Evolutionary conservation across 2,113 vertebrate genomes (phyloP).

Genomic region (Taurulus bubalis): DNA sequence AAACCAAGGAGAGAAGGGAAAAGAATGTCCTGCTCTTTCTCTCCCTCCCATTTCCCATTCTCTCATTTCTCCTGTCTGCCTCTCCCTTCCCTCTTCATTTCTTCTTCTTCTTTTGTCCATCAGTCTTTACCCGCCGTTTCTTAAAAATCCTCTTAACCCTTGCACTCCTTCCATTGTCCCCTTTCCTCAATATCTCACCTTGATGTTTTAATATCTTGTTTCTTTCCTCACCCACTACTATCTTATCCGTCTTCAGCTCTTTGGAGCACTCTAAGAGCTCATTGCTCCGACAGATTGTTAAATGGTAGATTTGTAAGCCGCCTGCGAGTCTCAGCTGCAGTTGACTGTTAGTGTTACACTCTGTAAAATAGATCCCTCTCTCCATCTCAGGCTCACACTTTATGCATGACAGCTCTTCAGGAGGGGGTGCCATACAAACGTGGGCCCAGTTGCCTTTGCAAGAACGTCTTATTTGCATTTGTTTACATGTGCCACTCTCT

Average conservation of each 20-base stretch:
- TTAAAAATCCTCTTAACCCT: conserved; percentile 75
- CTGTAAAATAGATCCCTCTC: conserved; percentile 49
- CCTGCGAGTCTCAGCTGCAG: conserved; percentile 29
- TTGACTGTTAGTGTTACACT: conserved; percentile 30
- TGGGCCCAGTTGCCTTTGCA: conserved; percentile 33
- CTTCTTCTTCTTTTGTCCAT: conserved; percentile 79
- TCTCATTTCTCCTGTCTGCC: conserved; percentile 81
- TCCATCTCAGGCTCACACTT: conserved; percentile 36
- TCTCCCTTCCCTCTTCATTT: conserved; percentile 76
- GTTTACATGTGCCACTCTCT: conserved; percentile 74
- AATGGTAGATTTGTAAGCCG: conserved; percentile 52
- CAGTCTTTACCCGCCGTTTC: conserved; percentile 60
- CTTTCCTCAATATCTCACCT: conserved; percentile 57
- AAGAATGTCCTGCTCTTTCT: conserved; percentile 80
- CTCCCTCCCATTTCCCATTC: conserved; percentile 81
- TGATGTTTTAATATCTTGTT: conserved; percentile 78
- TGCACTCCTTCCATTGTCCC: conserved; percentile 68
- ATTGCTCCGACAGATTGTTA: conserved; percentile 50
- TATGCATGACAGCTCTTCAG: conserved; percentile 58
- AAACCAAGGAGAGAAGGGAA: conserved; percentile 82
- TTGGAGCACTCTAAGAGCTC: conserved; percentile 38
- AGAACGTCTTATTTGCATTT: conserved; percentile 75
- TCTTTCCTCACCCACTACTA: conserved; percentile 54
- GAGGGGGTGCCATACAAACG: conserved; percentile 20
- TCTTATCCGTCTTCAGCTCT: conserved; percentile 58